Base-by-base conservation (phyloP, 1,140 invertebrate species). In the Papilio dardanus region DNA sequence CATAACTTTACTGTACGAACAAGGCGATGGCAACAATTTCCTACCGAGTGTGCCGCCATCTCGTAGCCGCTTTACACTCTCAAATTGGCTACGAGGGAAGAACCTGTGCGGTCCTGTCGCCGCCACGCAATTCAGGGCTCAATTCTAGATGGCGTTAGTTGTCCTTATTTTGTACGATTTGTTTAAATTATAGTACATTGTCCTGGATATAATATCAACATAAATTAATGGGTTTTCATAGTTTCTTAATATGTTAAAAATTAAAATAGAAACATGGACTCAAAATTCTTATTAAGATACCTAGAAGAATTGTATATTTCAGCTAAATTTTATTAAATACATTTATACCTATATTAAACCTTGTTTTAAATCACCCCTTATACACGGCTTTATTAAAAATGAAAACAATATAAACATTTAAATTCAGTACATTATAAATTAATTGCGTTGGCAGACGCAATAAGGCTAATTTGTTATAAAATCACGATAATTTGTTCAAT, bases 1-100 rank as follows among this genome's bases (percentile, higher is more conserved):
- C 83, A 79, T 92, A 7, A 83, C 76, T 19, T 67, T 92, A 42
- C 80, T 93, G 3, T 92, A 87, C 35, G 89, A 91, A 74, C 91
- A 93, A 81, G 77, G 80, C 1, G 90, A 93, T 5, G 90, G 90
- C 6, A 93, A 93, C 74, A 91, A 90, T 74, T 92, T 91, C 50
- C 69, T 92, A 5, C 89, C 90, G 0, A 81, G 75, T 21, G 87
- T 91, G 19, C 88, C 90, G 21, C 71, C 82, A 42, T 79, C 84
- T 12, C 86, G 91, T 24, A 77, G 78, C 35, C 86, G 89, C 24
- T 93, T 93, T 62, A 58, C 77, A 28, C 82, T 93, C 12, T 79
- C 86, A 3, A 86, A 91, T 69, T 93, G 91, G 91, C 79, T 93
- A 14, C 80, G 84, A 8, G 90, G 89, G 28, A 92, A 92, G 75